Evolutionary conservation across 2,797 vertebrate species (phyloP).

Genomic region (Furcifer pardalis): DNA sequence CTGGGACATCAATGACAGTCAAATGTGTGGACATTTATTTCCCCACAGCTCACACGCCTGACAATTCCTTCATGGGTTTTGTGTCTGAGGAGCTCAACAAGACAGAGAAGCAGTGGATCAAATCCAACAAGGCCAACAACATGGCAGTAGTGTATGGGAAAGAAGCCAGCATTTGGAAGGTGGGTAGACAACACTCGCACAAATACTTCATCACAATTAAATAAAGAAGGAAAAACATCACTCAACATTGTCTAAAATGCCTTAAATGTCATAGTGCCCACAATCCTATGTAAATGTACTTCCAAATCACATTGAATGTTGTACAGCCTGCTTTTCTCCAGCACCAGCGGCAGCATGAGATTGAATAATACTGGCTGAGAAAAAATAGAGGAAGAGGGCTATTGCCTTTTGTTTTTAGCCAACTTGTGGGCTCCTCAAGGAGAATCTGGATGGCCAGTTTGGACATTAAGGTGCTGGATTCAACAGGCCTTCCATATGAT

Average conservation of each 20-base stretch:
- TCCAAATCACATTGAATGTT: no score
- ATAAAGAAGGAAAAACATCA: neutral
- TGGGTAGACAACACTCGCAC: slow-evolving; percentile 57
- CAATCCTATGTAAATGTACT: neutral
- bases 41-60: slow-evolving; percentile 89
- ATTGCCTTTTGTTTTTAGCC: neutral
- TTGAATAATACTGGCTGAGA: neutral
- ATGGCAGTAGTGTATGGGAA: slow-evolving; percentile 95
- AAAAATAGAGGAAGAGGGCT: neutral
- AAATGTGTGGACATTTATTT: slow-evolving; percentile 31
- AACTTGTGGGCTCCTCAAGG: neutral
- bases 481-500: neutral
- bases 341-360: neutral
- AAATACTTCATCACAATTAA: neutral
- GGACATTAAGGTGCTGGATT: neutral
- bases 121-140: slow-evolving; percentile 86
- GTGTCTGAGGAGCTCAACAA: slow-evolving; percentile 92
- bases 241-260: neutral
- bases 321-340: neutral
- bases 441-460: neutral
- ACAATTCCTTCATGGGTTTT: slow-evolving; percentile 97
- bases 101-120: slow-evolving; percentile 86
- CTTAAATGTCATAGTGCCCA: neutral
- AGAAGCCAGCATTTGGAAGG: slow-evolving; percentile 98
- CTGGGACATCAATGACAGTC: neutral